Base-by-base conservation (phyloP, 2,888 invertebrate species). In the Lutraria lutraria region DNA sequence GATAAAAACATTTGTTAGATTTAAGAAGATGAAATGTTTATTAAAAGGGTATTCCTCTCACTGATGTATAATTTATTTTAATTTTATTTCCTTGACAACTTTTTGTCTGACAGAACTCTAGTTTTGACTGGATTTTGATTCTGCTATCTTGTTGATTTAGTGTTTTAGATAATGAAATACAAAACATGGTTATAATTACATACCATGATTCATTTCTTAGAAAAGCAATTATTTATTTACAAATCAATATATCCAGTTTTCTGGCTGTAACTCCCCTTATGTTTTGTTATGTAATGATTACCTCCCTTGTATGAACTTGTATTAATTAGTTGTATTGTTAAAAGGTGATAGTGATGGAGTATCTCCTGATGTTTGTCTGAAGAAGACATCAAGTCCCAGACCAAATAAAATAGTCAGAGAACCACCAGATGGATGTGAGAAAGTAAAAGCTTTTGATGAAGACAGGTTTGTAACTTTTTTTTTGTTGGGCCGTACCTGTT, bases 391-490 rank as follows among this genome's bases (percentile, higher is more conserved):
- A 89, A 98, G 98, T 91, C 98, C 98, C 68, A 98, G 98, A 96
- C 98, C 98, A 96, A 98, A 98, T 97, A 97, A 98, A 96, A 97
- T 98, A 96, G 98, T 98, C 68, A 97, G 98, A 85, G 98, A 98
- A 97, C 98, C 98, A 84, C 98, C 98, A 43, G 98, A 98, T 97
- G 98, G 98, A 96, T 98, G 98, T 97, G 98, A 98, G 97, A 98
- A 98, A 97, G 97, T 98, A 92, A 98, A 98, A 96, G 97, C 97
- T 93, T 97, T 97, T 88, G 97, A 97, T 95, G 97, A 97, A 95
- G 96, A 96, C 94, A 97, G 97, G 97, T 97, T 95, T 95, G 94
- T 93, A 16, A 34, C 34, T n/a, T 3, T n/a, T n/a, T n/a, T n/a
- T n/a, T n/a, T n/a, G n/a, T n/a, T n/a, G n/a, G n/a, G n/a, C n/a